Evolutionary conservation across 92 coral and sea anemone genomes (phyloP), one percentile per base, ranked within the genome.

Genomic region (Phenganax subtilis): DNA sequence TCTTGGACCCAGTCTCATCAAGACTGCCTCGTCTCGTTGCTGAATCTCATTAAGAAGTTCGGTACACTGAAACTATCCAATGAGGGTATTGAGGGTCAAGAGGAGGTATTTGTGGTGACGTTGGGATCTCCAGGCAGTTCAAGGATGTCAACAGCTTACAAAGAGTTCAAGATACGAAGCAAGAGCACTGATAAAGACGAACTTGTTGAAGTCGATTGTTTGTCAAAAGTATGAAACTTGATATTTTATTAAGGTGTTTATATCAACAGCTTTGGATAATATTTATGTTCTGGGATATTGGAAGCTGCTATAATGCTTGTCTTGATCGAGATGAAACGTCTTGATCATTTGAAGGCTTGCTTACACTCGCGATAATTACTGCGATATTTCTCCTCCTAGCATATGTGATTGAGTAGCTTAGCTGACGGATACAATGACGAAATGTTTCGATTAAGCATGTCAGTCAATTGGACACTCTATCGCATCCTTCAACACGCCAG

Each of bases 1-100:
- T n/a, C n/a, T n/a, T n/a, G n/a, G n/a, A n/a, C n/a, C n/a, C 97
- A 91, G 75, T 94, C 97, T 89, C 97, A 90, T 56, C 97, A 94
- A 71, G 98, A 94, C 71, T 94, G 98, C 64, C 86, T 94, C 44
- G 98, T 97, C 0, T 92, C 87, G 66, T 62, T 92, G 62, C 71
- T 94, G 74, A 92, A 94, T 87, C 89, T 92, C 28, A 87, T 94
- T 27, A 92, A 93, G 68, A 92, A 92, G 84, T 94, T 94, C 85
- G 98, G 98, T 29, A 94, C 98, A 2, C 87, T 94, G 82, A 94
- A 92, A 82, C 85, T 75, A 14, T 80, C 76, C 53, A 75, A 63
- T 17, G 97, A 88, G 12, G 90, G 85, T 2, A 93, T 86, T 12
- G 92, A 81, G 20, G 92, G 85, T 71, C 51, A 79, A 8, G 86